Evolutionary conservation across 2,888 invertebrate genomes (phyloP), one percentile per base, ranked within the genome.

Genomic region (Meteorus colon): DNA sequence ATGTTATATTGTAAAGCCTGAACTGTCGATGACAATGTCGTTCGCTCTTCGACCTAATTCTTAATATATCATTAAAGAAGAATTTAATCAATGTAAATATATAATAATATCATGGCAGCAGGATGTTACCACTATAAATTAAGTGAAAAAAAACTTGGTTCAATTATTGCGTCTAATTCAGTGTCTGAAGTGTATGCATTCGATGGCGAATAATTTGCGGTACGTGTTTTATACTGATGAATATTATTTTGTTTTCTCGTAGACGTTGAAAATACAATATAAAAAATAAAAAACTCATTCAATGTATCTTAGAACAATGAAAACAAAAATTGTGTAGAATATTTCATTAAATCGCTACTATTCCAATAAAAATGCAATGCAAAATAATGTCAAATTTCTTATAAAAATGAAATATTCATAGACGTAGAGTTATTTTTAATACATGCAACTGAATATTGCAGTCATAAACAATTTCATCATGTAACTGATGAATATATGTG

Each of bases 301-400:
- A 1, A 41, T 41, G 8, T 41, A 41, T 12, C 41, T 41, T 48
- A n/a, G 14, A 48, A 48, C 4, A 14, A 48, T n/a, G 48, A 48
- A 14, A 4, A 48, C 12, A n/a, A 48, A 48, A 48, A 48, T 2
- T 48, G 16, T 48, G n/a, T 55, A 48, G 19, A 55, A 55, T 19
- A n/a, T 55, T 48, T 24, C 1, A 55, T 19, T 55, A 24, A 55
- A 6, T 55, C 19, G n/a, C 14, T 66, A 24, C n/a, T 66, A 66
- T 16, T 41, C 12, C 10, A 55, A 68, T 55, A 41, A 55, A 72
- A 70, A 31, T 76, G 79, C 74, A 79, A 79, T 79, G 77, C 79
- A 78, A 73, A 76, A 70, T 73, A 79, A 79, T 78, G 78, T 73
- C 76, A 78, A 78, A 76, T 48, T 19, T 41, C 19, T 16, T 41